These are phyloP conservation scores for Manis crassicaudata DNA, from an alignment of 2,797 vertebrate species.

Conservation along the genomic window DNA sequence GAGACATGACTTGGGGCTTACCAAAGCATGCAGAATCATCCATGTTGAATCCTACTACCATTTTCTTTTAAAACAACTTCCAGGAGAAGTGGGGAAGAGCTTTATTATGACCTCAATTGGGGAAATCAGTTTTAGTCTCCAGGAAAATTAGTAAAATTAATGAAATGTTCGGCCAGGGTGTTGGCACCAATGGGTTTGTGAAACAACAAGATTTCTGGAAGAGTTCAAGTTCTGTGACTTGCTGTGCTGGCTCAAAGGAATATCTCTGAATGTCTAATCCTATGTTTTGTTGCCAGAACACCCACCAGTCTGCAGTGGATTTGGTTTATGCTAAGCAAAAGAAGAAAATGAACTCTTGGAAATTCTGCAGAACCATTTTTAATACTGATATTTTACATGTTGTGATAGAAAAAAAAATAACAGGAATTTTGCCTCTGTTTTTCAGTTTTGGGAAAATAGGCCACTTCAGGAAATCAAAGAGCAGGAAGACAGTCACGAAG, in stretches of 20 bases:
- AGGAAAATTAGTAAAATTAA: conserved; percentile 50
- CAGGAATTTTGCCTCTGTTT: conserved; percentile 39
- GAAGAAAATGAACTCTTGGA: conserved; percentile 72
- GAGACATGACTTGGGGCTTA: neutral
- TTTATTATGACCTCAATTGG: neutral
- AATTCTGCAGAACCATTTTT: conserved; percentile 72
- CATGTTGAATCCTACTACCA: neutral
- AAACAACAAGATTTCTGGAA: conserved; percentile 51
- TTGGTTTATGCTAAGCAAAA: conserved; percentile 74
- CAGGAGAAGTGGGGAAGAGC: neutral
- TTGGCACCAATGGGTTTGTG: neutral
- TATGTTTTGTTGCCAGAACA: conserved; percentile 64
- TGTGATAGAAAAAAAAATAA: conserved; percentile 44
- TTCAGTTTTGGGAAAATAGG: conserved; percentile 67
- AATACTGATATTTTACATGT: conserved; percentile 68
- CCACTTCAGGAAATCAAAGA: conserved; percentile 70
- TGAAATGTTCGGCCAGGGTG: neutral
- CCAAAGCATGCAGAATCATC: neutral
- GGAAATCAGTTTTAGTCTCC: conserved; percentile 47
- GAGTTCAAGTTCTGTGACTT: conserved; percentile 50
- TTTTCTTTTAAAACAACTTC: neutral
- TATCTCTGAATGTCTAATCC: conserved; percentile 45
- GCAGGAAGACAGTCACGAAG: conserved; percentile 64
- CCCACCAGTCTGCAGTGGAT: conserved; percentile 75
- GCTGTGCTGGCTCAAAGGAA: conserved; percentile 44